Percentiles rank a stretch among this genome's conserved stretches.
phyloP scores from a whole-genome alignment of 2,797 vertebrate species.

The Gymnopithys bicolor region DNA sequence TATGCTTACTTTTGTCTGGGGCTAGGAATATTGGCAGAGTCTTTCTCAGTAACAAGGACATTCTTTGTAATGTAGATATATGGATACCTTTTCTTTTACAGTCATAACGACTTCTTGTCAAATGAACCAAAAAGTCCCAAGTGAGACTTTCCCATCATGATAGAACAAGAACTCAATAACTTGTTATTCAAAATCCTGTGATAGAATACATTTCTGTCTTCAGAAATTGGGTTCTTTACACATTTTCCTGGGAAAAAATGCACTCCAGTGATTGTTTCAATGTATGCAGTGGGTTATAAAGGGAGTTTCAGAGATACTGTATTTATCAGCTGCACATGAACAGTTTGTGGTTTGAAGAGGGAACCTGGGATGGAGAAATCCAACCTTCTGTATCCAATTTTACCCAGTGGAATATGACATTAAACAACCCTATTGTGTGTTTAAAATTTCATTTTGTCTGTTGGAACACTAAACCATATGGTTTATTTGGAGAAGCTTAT shows the following conservation, averaged over 20 bases:
- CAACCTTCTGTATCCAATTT: constrained; percentile 57
- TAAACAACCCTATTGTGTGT: constrained; percentile 41
- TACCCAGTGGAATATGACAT: constrained; percentile 50
- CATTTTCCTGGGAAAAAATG: constrained; percentile 34
- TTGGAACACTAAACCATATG: neutral
- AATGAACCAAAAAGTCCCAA: neutral
- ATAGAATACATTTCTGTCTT: constrained; percentile 27
- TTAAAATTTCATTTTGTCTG: constrained; percentile 57
- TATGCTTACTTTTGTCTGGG: neutral
- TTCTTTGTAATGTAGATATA: neutral
- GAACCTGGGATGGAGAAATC: constrained; percentile 52
- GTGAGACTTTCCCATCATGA: neutral
- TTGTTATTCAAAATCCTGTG: constrained; percentile 47
- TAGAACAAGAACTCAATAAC: constrained; percentile 5
- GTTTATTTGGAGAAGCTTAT: neutral
- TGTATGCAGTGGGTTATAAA: constrained; percentile 56
- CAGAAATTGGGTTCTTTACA: constrained; percentile 23
- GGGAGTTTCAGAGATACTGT: constrained; percentile 62
- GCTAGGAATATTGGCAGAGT: neutral
- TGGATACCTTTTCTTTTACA: neutral
- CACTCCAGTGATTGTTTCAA: constrained; percentile 48
- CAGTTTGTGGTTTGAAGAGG: constrained; percentile 67
- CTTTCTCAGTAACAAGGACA: neutral
- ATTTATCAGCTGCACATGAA: constrained; percentile 69
- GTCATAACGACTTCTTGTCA: neutral